Evolutionary conservation across 2,888 invertebrate species (phyloP), one percentile per base, ranked within the genome.

Genomic region (Myopa testacea): DNA sequence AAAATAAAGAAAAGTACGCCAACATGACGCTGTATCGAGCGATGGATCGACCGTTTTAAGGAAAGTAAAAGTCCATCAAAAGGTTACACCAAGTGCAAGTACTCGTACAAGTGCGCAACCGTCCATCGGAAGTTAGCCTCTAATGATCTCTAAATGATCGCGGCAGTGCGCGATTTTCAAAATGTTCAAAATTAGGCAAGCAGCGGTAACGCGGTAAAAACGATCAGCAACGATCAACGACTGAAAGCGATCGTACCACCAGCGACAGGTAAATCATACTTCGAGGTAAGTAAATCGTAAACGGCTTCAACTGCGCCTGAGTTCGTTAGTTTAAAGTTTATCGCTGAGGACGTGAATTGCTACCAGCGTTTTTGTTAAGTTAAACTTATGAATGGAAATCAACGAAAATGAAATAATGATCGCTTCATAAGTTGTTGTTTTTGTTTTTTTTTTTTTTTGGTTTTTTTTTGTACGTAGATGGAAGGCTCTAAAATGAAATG

Each of bases 271-370:
- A 45, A 26, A 65, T 34, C 52, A 37, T 26, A n/a, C 72, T 58
- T 4, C 58, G 38, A 40, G 60, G 26, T 26, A 63, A 19, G 26
- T 26, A 63, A 19, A 14, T 26, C 37, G 63, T 37, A 14, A 63
- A 12, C 14, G 62, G 34, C 37, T 34, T 37, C 8, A 37, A 65
- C 37, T 19, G 14, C 1, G 37, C 34, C 19, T 19, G 8, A 45
- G 45, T 69, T 70, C 52, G 12, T 34, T 34, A 52, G 75, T 19
- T 63, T 71, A 38, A 37, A 71, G 71, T 78, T 82, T 79, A 79
- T 78, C 80, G 79, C 77, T 65, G 71, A 58, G 76, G 77, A 85
- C 84, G 84, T 86, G 84, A 81, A 82, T 81, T 78, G 84, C 85
- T 82, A 82, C 84, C 75, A 79, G 81, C 82, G 80, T 80, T 69